Evolutionary conservation across 2,888 invertebrate genomes (phyloP).

Genomic region (Rhamnusium bicolor): DNA sequence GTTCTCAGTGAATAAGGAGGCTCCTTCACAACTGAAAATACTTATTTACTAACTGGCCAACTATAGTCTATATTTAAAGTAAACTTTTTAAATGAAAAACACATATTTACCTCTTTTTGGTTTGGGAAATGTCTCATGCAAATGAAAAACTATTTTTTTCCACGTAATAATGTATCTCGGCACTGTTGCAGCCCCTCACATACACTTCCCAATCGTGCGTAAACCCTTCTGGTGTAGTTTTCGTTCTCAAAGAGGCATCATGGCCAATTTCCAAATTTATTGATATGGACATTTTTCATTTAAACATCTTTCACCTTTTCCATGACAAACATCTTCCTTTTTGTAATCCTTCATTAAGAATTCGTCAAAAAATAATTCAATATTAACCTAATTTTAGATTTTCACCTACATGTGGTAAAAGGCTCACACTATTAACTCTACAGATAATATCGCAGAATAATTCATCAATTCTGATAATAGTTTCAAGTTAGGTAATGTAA

Average conservation of each 20-base stretch:
- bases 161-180: slow-evolving; percentile 91
- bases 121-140: slow-evolving; percentile 94
- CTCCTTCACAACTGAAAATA: slow-evolving; percentile 87
- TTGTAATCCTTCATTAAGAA: slow-evolving; percentile 45
- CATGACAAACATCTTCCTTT: slow-evolving; percentile 44
- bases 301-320: slow-evolving; percentile 51
- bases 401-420: slow-evolving; percentile 51
- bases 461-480: background rate
- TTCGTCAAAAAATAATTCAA: slow-evolving; percentile 39
- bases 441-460: background rate
- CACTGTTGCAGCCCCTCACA: slow-evolving; percentile 90
- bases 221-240: slow-evolving; percentile 90
- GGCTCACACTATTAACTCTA: background rate
- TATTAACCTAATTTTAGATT: slow-evolving; percentile 54
- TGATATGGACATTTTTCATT: slow-evolving; percentile 77
- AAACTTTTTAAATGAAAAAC: background rate
- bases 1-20: slow-evolving; percentile 93
- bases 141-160: slow-evolving; percentile 93
- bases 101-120: slow-evolving; percentile 85
- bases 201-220: slow-evolving; percentile 99
- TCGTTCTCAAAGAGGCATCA: slow-evolving; percentile 85
- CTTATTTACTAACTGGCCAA: background rate
- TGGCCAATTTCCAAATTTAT: slow-evolving; percentile 95
- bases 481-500: background rate
- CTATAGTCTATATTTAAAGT: background rate